Base-by-base conservation (phyloP, 2,113 vertebrate genomes). In the Megaleporinus macrocephalus region DNA sequence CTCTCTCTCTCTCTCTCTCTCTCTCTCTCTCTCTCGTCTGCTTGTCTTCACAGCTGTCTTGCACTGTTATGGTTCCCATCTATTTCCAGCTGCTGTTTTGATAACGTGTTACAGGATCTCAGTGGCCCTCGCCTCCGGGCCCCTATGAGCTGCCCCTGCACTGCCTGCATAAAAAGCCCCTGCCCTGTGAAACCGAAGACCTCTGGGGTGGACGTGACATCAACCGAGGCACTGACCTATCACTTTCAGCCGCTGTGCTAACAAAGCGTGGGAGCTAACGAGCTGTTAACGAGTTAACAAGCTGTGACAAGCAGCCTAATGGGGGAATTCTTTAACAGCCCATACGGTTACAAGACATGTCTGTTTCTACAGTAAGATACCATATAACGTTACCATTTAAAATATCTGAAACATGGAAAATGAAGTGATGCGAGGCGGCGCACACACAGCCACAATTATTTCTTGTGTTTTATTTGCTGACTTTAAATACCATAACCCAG, bases 1-100 rank as follows among this genome's bases (percentile, higher is more conserved):
- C 44, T 11, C 44, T 53, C 74, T 70, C 20, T 59, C 55, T 71
- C 30, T 78, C 72, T 76, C 1, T 57, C 20, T n/a, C 41, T n/a
- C 61, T 57, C 61, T 70, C 66, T 73, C 69, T 33, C 70, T 41
- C 18, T 82, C 73, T 78, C 71, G 41, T 44, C 84, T 81, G 83
- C 80, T 86, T 92, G 91, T 92, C 91, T 89, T 91, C 89, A 91
- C 92, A 92, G 89, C 87, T 93, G 92, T 91, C 93, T 72, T 65
- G 57, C 78, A 59, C 68, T 69, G 86, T 93, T 92, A 92, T 89
- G 15, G 69, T 86, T 91, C 84, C 84, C 89, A 91, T 93, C 86
- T 89, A 89, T 92, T 90, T 90, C 85, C 85, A 88, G 84, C 73
- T 88, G 71, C 2, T 92, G 90, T 93, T 92, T 93, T 91, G 83